Base-by-base conservation (phyloP, 2,113 vertebrate species). In the Chiloscyllium plagiosum region DNA sequence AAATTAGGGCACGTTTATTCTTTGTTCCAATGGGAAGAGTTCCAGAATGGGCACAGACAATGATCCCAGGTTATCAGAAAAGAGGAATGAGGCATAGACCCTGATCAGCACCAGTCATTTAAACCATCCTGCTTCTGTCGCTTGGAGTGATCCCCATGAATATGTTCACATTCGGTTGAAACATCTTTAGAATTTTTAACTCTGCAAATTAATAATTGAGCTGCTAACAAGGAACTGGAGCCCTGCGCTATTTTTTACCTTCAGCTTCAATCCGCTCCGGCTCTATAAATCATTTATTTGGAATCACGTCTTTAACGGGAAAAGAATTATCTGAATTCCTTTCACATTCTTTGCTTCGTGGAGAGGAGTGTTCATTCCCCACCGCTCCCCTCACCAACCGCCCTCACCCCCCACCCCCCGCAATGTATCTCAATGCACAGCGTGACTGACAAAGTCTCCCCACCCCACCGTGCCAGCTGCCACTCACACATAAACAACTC, bases 211-310 rank as follows among this genome's bases (percentile, higher is more conserved):
- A 42, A 42, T 83, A 37, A 83, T 83, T 15, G n/a, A 42, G n/a
- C n/a, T 37, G 37, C 78, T 83, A 37, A 19, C 17, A 83, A 83
- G 37, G 3, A n/a, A 42, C 37, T 47, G 37, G n/a, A 83, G n/a
- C 37, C 2, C 29, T 3, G 0, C 13, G 50, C 10, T 47, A 47
- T 47, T 56, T 56, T 10, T 50, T 89, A 61, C 56, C 12, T 56
- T 24, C 80, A 52, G 22, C 86, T 56, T 24, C 47, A 56, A 56
- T 52, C 42, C 24, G 22, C 47, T 42, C 19, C 47, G 29, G 20
- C 37, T 83, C n/a, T 42, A 47, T 83, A 37, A 89, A 89, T 89
- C 86, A 89, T 89, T 89, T 52, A 89, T 89, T 89, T 24, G 29
- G 85, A 87, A 7, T 56, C 85, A 56, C 10, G 10, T 52, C 86